A percentile compares a stretch with the other conserved stretches of the same genome.
These are phyloP conservation scores for Ceraclea dissimilis DNA, from an alignment of 2,888 invertebrate species.

Conservation along the genomic window DNA sequence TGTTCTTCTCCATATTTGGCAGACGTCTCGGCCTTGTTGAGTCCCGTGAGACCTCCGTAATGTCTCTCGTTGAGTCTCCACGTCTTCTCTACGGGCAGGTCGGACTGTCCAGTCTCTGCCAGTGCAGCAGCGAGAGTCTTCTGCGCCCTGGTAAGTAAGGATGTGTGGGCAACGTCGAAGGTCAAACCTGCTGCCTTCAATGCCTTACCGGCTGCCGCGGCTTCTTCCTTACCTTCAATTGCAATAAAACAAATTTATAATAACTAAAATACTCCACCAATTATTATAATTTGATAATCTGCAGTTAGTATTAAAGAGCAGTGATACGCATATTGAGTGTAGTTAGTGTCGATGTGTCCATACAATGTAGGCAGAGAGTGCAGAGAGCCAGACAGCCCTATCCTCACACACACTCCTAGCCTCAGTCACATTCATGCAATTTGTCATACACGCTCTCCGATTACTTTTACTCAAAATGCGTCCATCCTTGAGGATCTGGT, in stretches of 20 bases:
- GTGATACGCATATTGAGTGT: no score
- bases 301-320: no score
- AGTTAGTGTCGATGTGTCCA: no score
- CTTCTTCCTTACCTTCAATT: constrained; percentile 56
- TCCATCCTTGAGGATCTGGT: no score
- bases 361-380: no score
- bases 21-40: constrained; percentile 79
- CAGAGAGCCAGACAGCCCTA: no score
- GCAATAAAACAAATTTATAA: neutral
- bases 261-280: no score
- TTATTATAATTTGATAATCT: no score
- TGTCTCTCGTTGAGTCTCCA: constrained; percentile 86
- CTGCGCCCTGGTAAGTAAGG: constrained; percentile 70
- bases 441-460: no score
- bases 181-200: constrained; percentile 59
- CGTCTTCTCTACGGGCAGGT: constrained; percentile 60
- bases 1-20: constrained; percentile 79
- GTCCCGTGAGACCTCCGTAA: constrained; percentile 78
- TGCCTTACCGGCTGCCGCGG: constrained; percentile 62
- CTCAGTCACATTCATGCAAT: no score
- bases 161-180: constrained; percentile 77
- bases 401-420: no score
- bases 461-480: no score
- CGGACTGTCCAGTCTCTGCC: constrained; percentile 57
- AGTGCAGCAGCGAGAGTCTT: constrained; percentile 63